Conservation (phyloP, 2,888 invertebrate genomes). For the Harpalus rufipes region DNA sequence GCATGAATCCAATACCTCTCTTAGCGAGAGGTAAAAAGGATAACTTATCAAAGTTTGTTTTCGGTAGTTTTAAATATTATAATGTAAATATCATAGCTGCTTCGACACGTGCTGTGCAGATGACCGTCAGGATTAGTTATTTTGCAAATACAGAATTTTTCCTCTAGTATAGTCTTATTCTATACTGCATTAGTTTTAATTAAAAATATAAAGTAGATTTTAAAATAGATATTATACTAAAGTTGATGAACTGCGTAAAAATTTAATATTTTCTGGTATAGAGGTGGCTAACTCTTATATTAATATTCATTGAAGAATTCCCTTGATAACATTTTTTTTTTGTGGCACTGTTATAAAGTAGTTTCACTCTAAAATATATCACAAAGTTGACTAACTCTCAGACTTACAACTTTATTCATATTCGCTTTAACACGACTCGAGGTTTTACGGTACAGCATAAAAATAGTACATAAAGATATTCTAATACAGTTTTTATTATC, state of each 20-base stretch:
- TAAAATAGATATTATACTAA: background rate
- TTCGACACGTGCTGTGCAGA: too few relatives aligned
- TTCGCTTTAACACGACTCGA: conserved; percentile 19
- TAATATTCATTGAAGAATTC: background rate
- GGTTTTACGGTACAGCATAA: conserved; percentile 42
- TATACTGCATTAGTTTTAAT: too few relatives aligned
- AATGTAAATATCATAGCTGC: too few relatives aligned
- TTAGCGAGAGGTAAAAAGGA: too few relatives aligned
- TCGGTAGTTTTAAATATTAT: too few relatives aligned
- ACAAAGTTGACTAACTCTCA: conserved; percentile 6
- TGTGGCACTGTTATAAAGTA: background rate
- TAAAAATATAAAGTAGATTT: too few relatives aligned
- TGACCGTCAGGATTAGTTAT: too few relatives aligned
- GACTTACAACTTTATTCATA: conserved; percentile 40
- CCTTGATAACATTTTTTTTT: background rate
- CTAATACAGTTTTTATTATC: conserved; percentile 49
- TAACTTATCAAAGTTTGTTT: too few relatives aligned
- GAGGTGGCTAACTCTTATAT: background rate
- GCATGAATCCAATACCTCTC: too few relatives aligned
- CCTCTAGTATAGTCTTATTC: too few relatives aligned
- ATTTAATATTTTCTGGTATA: background rate
- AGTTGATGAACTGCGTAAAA: background rate
- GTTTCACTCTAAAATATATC: conserved; percentile 23
- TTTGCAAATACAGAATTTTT: too few relatives aligned
- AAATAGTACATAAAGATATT: conserved; percentile 53